phyloP scores from a whole-genome alignment of 2,888 invertebrate species.

The Serrognathus titanus region DNA sequence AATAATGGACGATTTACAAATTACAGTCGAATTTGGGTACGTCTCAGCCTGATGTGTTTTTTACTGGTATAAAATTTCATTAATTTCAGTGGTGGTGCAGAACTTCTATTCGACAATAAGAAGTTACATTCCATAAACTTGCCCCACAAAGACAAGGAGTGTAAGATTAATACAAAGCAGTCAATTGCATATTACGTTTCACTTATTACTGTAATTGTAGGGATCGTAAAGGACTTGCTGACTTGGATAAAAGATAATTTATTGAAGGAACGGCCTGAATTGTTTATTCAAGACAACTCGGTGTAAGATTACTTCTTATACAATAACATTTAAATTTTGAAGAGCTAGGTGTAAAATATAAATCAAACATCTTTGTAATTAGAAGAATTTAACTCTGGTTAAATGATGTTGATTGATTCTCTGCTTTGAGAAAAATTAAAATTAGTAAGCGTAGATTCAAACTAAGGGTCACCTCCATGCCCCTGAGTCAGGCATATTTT shows the following conservation, averaged over 20 bases:
- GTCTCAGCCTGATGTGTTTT: constrained; percentile 3
- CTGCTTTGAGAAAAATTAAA: too few species aligned
- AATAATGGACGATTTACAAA: constrained; percentile 30
- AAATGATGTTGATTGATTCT: too few species aligned
- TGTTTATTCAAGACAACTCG: constrained; percentile 53
- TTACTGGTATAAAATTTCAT: constrained; percentile 22
- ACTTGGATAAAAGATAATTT: constrained; percentile 83
- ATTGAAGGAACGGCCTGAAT: constrained; percentile 77
- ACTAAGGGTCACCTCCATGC: too few species aligned
- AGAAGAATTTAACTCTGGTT: background rate
- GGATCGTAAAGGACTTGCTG: constrained; percentile 73
- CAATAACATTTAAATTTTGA: background rate
- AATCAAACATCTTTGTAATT: too few species aligned
- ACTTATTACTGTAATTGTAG: constrained; percentile 40
- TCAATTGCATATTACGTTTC: constrained; percentile 5
- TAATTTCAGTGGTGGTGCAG: constrained; percentile 80
- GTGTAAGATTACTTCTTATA: constrained; percentile 41
- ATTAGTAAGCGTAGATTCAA: too few species aligned
- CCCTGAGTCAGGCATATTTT: constrained; percentile 6
- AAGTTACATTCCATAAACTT: constrained; percentile 68
- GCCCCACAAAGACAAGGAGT: constrained; percentile 54
- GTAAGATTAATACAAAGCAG: constrained; percentile 45
- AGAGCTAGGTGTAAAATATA: background rate
- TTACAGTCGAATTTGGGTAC: constrained; percentile 41
- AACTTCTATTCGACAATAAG: constrained; percentile 80